phyloP scores from a whole-genome alignment of 2,888 invertebrate genomes.

The Lucinisca nassula region DNA sequence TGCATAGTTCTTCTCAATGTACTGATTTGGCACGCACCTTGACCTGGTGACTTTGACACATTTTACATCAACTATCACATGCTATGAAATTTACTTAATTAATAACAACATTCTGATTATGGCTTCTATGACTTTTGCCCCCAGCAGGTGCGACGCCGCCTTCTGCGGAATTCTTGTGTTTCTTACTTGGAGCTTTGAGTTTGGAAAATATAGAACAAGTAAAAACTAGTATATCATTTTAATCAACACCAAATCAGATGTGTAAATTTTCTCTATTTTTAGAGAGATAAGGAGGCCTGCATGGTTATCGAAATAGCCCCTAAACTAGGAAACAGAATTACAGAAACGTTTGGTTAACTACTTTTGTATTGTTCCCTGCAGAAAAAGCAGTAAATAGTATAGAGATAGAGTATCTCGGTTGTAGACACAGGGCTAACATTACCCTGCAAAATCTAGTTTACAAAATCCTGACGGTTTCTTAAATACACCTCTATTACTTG shows the following conservation, averaged over 20 bases:
- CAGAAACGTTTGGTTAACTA: neutral
- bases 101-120: too few species aligned
- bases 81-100: too few species aligned
- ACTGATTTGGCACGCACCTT: too few species aligned
- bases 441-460: neutral
- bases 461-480: neutral
- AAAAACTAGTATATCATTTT: neutral
- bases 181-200: too few species aligned
- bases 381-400: neutral
- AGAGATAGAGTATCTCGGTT: neutral
- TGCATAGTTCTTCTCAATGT: too few species aligned
- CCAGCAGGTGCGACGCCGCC: too few species aligned
- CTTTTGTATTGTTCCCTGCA: neutral
- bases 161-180: too few species aligned
- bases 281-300: neutral
- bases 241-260: neutral
- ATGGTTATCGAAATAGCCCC: conserved; percentile 38
- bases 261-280: conserved; percentile 5
- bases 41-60: too few species aligned
- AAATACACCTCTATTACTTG: conserved; percentile 5
- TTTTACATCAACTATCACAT: too few species aligned
- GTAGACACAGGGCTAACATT: neutral
- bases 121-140: too few species aligned
- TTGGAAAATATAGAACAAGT: neutral
- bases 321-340: conserved; percentile 51